Percentiles rank a stretch among this genome's conserved stretches.
Evolutionary conservation across 2,888 invertebrate genomes (phyloP).

Genomic region (Drosophila eohydei): DNA sequence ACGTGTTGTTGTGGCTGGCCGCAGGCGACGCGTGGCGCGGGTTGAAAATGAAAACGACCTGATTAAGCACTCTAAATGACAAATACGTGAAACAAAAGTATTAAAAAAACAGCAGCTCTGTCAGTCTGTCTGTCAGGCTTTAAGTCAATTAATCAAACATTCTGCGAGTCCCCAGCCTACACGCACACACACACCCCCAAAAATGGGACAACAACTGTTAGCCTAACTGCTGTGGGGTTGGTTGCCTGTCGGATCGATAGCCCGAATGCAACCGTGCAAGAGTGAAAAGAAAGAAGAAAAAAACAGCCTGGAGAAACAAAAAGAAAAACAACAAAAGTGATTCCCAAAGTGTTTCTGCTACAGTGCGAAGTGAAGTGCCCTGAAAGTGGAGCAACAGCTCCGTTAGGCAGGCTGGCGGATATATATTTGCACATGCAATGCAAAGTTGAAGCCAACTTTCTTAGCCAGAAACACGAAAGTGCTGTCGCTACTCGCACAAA

Average conservation of each 20-base stretch:
- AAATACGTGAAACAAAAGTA: conserved; percentile 25
- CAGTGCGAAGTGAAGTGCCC: conserved; percentile 30
- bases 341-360: conserved; percentile 22
- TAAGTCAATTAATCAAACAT: conserved; percentile 20
- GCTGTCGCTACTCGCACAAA: conserved; percentile 44
- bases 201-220: conserved; percentile 33
- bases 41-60: conserved; percentile 56
- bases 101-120: conserved; percentile 17
- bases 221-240: conserved; percentile 49
- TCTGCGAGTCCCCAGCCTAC: not conserved
- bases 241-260: conserved; percentile 65
- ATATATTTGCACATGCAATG: conserved; percentile 25
- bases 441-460: conserved; percentile 41
- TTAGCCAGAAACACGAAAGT: conserved; percentile 36
- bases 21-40: conserved; percentile 53
- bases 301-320: not conserved
- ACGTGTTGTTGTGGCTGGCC: conserved; percentile 50
- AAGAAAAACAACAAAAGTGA: conserved; percentile 37
- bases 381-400: conserved; percentile 56
- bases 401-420: conserved; percentile 9
- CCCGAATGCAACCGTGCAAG: conserved; percentile 70
- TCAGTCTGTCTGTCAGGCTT: conserved; percentile 11
- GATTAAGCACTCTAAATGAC: conserved; percentile 31
- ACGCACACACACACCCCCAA: conserved; percentile 32
- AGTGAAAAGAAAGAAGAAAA: conserved; percentile 42